These are phyloP conservation scores for Cirrhinus molitorella DNA, from an alignment of 2,797 vertebrate species.

Conservation along the genomic window DNA sequence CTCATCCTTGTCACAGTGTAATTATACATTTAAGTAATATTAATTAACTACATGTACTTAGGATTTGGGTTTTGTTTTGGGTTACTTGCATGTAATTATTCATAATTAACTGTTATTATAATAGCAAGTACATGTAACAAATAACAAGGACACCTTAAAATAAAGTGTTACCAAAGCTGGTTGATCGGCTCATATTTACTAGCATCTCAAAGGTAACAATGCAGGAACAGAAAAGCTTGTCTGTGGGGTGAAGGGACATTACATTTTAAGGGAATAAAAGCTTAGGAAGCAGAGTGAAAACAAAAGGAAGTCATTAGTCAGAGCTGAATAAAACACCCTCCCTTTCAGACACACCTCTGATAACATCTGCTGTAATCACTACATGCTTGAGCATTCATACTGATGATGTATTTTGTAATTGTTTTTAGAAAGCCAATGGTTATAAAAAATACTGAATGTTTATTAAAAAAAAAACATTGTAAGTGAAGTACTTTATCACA, in stretches of 20 bases:
- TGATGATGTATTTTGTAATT: no score
- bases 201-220: not conserved
- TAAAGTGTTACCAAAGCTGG: no score
- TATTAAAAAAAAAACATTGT: not conserved
- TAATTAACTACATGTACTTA: no score
- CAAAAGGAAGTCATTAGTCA: slow-evolving; percentile 34
- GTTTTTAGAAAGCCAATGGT: no score
- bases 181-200: not conserved
- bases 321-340: slow-evolving; percentile 22
- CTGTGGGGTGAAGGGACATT: not conserved
- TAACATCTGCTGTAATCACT: slow-evolving; percentile 21
- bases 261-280: not conserved
- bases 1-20: no score
- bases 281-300: not conserved
- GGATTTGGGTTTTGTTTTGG: no score
- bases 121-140: no score
- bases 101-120: no score
- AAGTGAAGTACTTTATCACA: not conserved
- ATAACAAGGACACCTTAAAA: no score
- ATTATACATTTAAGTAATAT: no score
- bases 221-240: not conserved
- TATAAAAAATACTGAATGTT: not conserved
- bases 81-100: no score
- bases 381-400: not conserved
- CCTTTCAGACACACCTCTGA: slow-evolving; percentile 19